These are phyloP conservation scores for Pseudococcus longispinus DNA, from an alignment of 2,888 invertebrate species.

Conservation along the genomic window DNA sequence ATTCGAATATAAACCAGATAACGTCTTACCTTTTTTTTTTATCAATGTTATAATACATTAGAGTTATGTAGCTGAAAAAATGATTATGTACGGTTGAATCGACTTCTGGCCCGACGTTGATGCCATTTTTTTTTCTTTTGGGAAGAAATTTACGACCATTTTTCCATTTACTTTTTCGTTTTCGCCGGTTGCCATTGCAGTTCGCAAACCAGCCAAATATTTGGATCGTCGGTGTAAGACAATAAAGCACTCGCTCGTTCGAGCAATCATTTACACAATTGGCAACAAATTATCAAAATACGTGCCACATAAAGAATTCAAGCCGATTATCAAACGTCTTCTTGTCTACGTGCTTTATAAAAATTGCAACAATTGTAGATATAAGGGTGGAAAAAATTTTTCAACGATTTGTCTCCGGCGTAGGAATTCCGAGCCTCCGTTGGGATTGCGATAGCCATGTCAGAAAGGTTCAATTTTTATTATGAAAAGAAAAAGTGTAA, in stretches of 20 bases:
- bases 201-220: not conserved
- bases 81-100: constrained; percentile 2
- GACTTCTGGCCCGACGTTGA: not conserved
- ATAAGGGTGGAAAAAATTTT: not conserved
- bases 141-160: not conserved
- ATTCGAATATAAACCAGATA: not conserved
- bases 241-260: not conserved
- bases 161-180: no score
- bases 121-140: not conserved
- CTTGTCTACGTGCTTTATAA: constrained; percentile 12
- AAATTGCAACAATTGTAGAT: not conserved
- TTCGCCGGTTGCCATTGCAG: not conserved
- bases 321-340: not conserved
- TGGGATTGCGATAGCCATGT: not conserved
- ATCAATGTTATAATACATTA: not conserved
- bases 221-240: not conserved
- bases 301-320: constrained; percentile 2
- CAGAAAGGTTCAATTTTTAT: not conserved
- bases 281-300: constrained; percentile 20
- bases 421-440: not conserved
- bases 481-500: not conserved
- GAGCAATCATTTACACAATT: not conserved
- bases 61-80: constrained; percentile 18
- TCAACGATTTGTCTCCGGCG: not conserved
- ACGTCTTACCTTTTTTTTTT: constrained; percentile 14